Base-by-base conservation (phyloP, 2,797 vertebrate genomes). In the Sciurus vulgaris region DNA sequence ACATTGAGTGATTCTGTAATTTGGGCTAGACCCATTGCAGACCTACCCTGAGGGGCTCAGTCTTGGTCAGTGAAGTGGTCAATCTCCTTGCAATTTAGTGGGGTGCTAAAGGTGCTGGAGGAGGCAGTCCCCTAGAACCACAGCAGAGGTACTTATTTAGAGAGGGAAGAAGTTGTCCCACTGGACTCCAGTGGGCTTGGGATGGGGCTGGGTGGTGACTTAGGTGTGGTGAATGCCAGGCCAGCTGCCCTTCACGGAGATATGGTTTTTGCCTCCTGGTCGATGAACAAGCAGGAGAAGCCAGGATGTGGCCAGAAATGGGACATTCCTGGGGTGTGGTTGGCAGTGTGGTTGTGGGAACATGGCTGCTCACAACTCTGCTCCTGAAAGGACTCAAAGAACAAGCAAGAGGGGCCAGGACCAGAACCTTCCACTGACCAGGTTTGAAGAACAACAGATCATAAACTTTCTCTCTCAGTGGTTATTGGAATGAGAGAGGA, bases 371-470 rank as follows among this genome's bases (percentile, higher is more conserved):
- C 78, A 63, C 24, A 44, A 65, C 22, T 33, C 33, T 13, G 47
- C 65, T 35, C 51, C 51, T 33, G 20, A 65, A 17, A 11, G 56
- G 6, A 33, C 74, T 83, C 63, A 7, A 11, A 22, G 24, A 30
- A 26, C 54, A 22, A 78, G 49, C 30, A 30, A 28, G 63, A 83
- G 17, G n/a, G n/a, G 22, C 38, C 0, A 0, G 13, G 54, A 38
- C 89, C 5, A 22, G 51, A 69, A 77, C 70, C 69, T 65, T 84
- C 38, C 35, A 10, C 73, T 78, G 87, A 72, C 70, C 44, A 26
- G 51, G 89, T 79, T 22, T 92, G 49, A 93, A 92, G 65, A 89
- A 73, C 72, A 13, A n/a, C 82, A 82, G 87, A 56, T 74, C 84
- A 38, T 54, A 76, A 93, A 93, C 76, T 77, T 88, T 81, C 91